A percentile compares a stretch with the other conserved stretches of the same genome.
Conservation (phyloP, 2,888 invertebrate genomes). For the Athalia cordata region DNA sequence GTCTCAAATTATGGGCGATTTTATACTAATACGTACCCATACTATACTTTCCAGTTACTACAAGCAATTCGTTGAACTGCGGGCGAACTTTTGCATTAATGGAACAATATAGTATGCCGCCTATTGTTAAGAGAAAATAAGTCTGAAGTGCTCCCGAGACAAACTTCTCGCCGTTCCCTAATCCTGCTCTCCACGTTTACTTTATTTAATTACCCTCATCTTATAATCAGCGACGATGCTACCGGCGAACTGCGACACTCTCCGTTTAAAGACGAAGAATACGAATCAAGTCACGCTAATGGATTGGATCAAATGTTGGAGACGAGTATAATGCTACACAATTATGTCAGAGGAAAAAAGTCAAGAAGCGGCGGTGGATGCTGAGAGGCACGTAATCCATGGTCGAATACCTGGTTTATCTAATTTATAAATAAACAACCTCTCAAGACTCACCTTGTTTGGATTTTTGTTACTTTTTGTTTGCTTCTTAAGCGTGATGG, state of each 20-base stretch:
- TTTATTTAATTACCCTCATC: constrained; percentile 56
- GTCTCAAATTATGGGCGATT: no score
- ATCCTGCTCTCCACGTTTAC: constrained; percentile 49
- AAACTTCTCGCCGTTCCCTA: constrained; percentile 36
- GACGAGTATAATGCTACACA: constrained; percentile 53
- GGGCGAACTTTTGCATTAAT: constrained; percentile 19
- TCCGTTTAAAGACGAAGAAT: constrained; percentile 32
- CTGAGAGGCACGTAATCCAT: constrained; percentile 20
- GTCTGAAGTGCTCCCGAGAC: constrained; percentile 40
- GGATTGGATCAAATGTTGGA: constrained; percentile 56
- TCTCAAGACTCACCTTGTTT: background rate
- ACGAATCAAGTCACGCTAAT: constrained; percentile 50
- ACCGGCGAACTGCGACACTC: constrained; percentile 2
- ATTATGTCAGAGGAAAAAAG: constrained; percentile 47
- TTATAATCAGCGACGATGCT: constrained; percentile 25
- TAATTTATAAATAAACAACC: constrained; percentile 17
- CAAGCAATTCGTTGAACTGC: background rate
- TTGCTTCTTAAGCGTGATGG: background rate
- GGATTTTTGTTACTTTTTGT: background rate
- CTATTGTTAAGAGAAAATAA: constrained; percentile 43
- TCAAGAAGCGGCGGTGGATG: constrained; percentile 1
- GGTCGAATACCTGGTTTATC: constrained; percentile 23
- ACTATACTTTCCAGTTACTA: no score
- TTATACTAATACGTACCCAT: no score
- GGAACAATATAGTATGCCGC: constrained; percentile 26